phyloP scores from a whole-genome alignment of 2,797 vertebrate genomes.

The Coregonus suidteri region DNA sequence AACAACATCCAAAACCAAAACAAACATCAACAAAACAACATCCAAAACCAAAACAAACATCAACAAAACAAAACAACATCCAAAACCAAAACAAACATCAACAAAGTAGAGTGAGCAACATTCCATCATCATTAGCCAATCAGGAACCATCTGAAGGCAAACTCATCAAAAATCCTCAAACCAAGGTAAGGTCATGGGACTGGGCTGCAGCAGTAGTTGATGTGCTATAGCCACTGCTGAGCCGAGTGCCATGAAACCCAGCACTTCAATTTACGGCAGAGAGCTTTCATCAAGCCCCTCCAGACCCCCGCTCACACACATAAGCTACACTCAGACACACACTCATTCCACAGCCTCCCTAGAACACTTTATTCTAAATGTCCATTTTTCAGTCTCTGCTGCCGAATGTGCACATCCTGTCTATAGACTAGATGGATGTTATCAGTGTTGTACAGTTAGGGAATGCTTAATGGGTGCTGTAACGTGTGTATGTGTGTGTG shows the following conservation, averaged over 20 bases:
- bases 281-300: slow-evolving; percentile 74
- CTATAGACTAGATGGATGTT: not conserved
- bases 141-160: slow-evolving; percentile 63
- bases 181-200: slow-evolving; percentile 66
- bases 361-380: not conserved
- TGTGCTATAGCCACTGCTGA: slow-evolving; percentile 33
- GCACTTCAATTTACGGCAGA: slow-evolving; percentile 66
- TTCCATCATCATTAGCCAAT: slow-evolving; percentile 46
- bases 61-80: slow-evolving; percentile 1
- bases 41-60: slow-evolving; percentile 34
- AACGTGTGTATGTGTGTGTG: not conserved
- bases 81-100: not conserved
- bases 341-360: slow-evolving; percentile 4
- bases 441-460: not conserved
- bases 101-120: slow-evolving; percentile 39
- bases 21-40: not conserved
- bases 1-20: not conserved
- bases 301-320: slow-evolving; percentile 43
- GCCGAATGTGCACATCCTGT: not conserved
- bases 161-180: slow-evolving; percentile 55
- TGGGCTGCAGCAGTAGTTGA: slow-evolving; percentile 50
- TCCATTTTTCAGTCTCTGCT: not conserved
- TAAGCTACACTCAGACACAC: slow-evolving; percentile 3
- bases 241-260: slow-evolving; percentile 70
- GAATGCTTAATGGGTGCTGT: no score